Evolutionary conservation across 2,113 vertebrate species (phyloP).

Genomic region (Heterotilapia buettikoferi): DNA sequence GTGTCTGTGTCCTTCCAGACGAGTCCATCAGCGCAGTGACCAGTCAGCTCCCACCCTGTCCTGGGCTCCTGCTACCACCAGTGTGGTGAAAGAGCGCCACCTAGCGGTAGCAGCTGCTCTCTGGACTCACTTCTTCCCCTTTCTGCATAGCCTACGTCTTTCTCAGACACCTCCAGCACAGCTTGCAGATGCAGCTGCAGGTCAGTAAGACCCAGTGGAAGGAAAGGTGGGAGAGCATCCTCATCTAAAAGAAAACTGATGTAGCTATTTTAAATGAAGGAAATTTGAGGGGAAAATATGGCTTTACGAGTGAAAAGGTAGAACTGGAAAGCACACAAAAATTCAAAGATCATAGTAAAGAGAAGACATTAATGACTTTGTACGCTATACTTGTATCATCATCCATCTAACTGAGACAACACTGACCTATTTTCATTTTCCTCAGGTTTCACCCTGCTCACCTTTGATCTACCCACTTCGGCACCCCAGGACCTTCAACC

Average conservation of each 20-base stretch:
- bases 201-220: slow-evolving; percentile 65
- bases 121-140: slow-evolving; percentile 92
- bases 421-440: neutral
- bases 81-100: slow-evolving; percentile 87
- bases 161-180: slow-evolving; percentile 79
- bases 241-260: neutral
- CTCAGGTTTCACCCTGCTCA: slow-evolving; percentile 89
- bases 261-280: neutral
- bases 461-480: slow-evolving; percentile 83
- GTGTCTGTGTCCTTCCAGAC: slow-evolving; percentile 60
- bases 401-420: neutral
- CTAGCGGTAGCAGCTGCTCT: slow-evolving; percentile 84
- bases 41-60: slow-evolving; percentile 55
- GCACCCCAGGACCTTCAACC: slow-evolving; percentile 90
- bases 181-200: slow-evolving; percentile 90
- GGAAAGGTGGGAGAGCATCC: neutral
- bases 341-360: neutral
- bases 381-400: neutral
- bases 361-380: neutral
- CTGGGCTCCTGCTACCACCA: slow-evolving; percentile 62
- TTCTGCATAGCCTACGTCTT: slow-evolving; percentile 84
- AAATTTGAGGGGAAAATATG: neutral
- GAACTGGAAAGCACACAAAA: neutral
- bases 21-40: slow-evolving; percentile 75
- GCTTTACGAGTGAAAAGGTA: neutral